phyloP scores from a whole-genome alignment of 2,113 vertebrate species.

The Sapayoa aenigma region DNA sequence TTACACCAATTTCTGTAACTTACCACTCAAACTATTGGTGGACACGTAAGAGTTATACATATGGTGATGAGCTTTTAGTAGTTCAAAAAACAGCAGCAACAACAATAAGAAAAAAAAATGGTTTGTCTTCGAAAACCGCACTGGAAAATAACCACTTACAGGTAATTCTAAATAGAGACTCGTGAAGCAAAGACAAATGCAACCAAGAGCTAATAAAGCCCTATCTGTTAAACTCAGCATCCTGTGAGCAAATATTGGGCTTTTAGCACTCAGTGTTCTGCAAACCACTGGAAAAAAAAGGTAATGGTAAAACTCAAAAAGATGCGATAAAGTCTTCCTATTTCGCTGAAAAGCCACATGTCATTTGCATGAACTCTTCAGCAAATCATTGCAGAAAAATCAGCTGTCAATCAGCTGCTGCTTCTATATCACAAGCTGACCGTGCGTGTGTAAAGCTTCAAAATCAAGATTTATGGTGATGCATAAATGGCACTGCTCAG shows the following conservation, averaged over 20 bases:
- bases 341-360: conserved; percentile 14
- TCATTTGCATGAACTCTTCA: background rate
- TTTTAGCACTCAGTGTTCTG: conserved; percentile 26
- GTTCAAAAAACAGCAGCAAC: background rate
- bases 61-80: background rate
- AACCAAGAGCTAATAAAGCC: conserved; percentile 29
- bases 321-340: conserved; percentile 40
- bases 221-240: conserved; percentile 53
- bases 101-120: background rate
- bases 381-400: conserved; percentile 23
- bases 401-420: conserved; percentile 26
- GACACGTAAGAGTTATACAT: background rate
- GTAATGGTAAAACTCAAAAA: conserved; percentile 64
- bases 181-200: conserved; percentile 32
- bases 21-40: background rate
- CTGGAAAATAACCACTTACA: conserved; percentile 54
- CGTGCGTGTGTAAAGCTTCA: background rate
- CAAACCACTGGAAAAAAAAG: conserved; percentile 66
- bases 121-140: conserved; percentile 25
- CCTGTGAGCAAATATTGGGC: conserved; percentile 53
- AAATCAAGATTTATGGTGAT: background rate
- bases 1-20: background rate
- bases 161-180: conserved; percentile 48
- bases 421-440: background rate
- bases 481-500: background rate